Conservation (phyloP, 2,113 vertebrate species). For the Helogale parvula region DNA sequence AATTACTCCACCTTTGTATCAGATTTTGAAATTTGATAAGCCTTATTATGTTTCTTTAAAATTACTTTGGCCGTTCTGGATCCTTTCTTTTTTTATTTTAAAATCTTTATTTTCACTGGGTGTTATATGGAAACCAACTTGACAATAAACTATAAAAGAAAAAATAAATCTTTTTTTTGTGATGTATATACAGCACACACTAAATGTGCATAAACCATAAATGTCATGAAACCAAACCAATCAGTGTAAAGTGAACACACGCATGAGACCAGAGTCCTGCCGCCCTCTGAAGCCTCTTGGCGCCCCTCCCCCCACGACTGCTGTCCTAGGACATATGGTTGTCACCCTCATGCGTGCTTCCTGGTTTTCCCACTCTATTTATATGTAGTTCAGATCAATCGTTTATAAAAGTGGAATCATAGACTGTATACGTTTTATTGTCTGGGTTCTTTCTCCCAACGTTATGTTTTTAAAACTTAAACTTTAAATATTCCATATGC, state of each 20-base stretch:
- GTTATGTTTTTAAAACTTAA: background rate
- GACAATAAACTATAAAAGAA: too few relatives aligned
- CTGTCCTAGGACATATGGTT: background rate
- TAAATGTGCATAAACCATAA: background rate
- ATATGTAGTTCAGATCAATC: background rate
- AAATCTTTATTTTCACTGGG: background rate
- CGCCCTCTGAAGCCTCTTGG: background rate
- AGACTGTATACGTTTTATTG: background rate
- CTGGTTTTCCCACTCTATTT: background rate
- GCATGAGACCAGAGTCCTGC: background rate
- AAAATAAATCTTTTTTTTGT: too few relatives aligned
- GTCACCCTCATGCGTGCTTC: background rate
- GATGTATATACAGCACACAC: background rate
- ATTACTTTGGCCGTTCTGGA: background rate
- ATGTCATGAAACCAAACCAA: background rate
- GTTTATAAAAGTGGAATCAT: background rate
- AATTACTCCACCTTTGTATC: background rate
- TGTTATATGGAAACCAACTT: too few relatives aligned
- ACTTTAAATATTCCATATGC: background rate
- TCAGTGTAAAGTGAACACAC: background rate
- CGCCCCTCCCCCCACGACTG: background rate
- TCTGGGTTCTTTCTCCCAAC: background rate
- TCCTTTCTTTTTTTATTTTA: background rate
- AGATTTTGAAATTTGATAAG: constrained; percentile 2
- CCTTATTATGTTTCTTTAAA: background rate